Evolutionary conservation across 2,888 invertebrate species (phyloP), one percentile per base, ranked within the genome.

Genomic region (Sinopyrophorus schimmeli): DNA sequence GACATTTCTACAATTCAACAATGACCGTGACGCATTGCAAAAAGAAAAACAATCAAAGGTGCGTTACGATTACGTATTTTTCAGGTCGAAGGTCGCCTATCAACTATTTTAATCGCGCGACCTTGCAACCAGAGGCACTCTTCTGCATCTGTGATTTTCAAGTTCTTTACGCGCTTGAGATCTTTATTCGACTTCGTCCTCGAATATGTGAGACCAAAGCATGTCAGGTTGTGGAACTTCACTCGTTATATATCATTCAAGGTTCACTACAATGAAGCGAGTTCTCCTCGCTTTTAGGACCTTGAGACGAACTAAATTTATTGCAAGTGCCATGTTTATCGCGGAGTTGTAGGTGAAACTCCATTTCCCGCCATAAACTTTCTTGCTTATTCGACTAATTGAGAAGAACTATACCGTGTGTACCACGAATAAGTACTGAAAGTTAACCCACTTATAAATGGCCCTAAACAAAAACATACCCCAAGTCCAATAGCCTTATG

Each of bases 281-380:
- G 58, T 59, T 58, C 55, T 47, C 51, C 57, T 57, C 55, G 58
- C 57, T 61, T 53, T 50, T 37, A 48, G 58, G 64, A 62, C 64
- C 64, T 64, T 64, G 64, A 64, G 64, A 63, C 64, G 53, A 58
- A 59, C 57, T 58, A 56, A 60, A 59, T 60, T 61, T 59, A 58
- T 53, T 53, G 53, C 50, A 44, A 38, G 49, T 50, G 44, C 51
- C 40, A 34, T 46, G 46, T 46, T 40, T 51, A 40, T 46, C 39
- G 18, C 32, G 18, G 32, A 44, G 39, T 23, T 5, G 6, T 31
- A 20, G 15, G 24, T 47, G 32, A 40, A 10, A 32, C 28, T 34
- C 32, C 24, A 24, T 26, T 47, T 39, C 31, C 26, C 26, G 39
- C 27, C 21, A 28, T 27, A 20, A 35, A 27, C 20, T 15, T 23